Conservation (phyloP, 2,888 invertebrate species). For the Cinara cedri region DNA sequence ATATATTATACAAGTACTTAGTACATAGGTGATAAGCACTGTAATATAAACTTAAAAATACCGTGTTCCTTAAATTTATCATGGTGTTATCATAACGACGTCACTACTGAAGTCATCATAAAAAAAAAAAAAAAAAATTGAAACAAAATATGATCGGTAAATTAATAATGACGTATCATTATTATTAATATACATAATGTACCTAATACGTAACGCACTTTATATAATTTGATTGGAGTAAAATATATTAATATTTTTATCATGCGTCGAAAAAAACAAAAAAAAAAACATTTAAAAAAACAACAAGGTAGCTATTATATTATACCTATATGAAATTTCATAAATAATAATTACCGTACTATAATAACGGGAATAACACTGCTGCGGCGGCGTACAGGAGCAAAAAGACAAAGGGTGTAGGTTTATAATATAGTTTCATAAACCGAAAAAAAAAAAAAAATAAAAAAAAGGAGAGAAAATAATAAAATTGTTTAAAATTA, state of each 20-base stretch:
- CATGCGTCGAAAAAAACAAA: not conserved
- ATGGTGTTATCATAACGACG: too few species aligned
- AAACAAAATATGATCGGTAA: too few species aligned
- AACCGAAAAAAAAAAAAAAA: slow-evolving; percentile 21
- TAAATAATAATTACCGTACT: slow-evolving; percentile 37
- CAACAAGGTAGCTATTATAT: slow-evolving; percentile 4
- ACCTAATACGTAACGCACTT: slow-evolving; percentile 1
- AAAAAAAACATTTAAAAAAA: slow-evolving; percentile 26
- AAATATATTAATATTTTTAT: slow-evolving; percentile 24
- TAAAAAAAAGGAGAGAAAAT: slow-evolving; percentile 50
- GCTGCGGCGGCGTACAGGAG: slow-evolving; percentile 10
- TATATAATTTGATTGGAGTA: slow-evolving; percentile 16
- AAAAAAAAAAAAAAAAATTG: too few species aligned
- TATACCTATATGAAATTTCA: slow-evolving; percentile 26
- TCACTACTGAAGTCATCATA: too few species aligned
- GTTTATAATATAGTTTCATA: slow-evolving; percentile 19
- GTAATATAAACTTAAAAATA: too few species aligned
- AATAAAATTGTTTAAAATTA: slow-evolving; percentile 57
- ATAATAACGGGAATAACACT: slow-evolving; percentile 22
- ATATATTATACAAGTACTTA: too few species aligned
- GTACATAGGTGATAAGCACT: too few species aligned
- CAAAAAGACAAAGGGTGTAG: slow-evolving; percentile 40
- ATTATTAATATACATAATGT: too few species aligned
- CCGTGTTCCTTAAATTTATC: too few species aligned
- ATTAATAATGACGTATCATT: too few species aligned